Evolutionary conservation across 2,888 invertebrate genomes (phyloP).

Genomic region (Trichopoda pennipes): DNA sequence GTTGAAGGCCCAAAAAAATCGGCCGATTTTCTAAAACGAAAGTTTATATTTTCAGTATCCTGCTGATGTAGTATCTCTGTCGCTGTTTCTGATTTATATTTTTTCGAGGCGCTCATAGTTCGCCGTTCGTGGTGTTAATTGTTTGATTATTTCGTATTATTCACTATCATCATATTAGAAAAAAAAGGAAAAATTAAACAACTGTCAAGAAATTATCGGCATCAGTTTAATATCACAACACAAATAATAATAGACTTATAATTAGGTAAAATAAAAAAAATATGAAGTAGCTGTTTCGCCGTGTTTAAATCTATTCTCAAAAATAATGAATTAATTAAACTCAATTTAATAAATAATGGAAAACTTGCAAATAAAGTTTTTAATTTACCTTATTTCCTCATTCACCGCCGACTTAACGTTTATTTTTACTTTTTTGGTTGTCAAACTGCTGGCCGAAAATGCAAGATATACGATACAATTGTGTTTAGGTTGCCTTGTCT

Average conservation of each 20-base stretch:
- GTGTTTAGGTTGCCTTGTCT: slow-evolving; percentile 21
- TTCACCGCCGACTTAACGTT: slow-evolving; percentile 6
- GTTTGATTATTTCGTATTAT: slow-evolving; percentile 23
- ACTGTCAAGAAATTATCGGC: not conserved
- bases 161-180: slow-evolving; percentile 3
- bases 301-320: not conserved
- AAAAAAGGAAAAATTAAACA: slow-evolving; percentile 14
- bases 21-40: slow-evolving; percentile 70
- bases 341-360: not conserved
- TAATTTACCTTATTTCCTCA: slow-evolving; percentile 15
- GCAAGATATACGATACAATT: slow-evolving; percentile 29
- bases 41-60: slow-evolving; percentile 79
- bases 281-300: not conserved
- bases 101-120: slow-evolving; percentile 81
- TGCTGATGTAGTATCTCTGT: slow-evolving; percentile 74
- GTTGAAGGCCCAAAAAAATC: slow-evolving; percentile 72
- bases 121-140: slow-evolving; percentile 48
- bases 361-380: not conserved
- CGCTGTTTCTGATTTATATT: slow-evolving; percentile 80
- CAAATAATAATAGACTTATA: slow-evolving; percentile 3
- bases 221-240: slow-evolving; percentile 2
- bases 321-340: not conserved
- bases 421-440: slow-evolving; percentile 30
- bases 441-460: slow-evolving; percentile 40
- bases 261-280: slow-evolving; percentile 4